phyloP scores from a whole-genome alignment of 92 coral and sea anemone species.

The Isaurus tuberculatus region DNA sequence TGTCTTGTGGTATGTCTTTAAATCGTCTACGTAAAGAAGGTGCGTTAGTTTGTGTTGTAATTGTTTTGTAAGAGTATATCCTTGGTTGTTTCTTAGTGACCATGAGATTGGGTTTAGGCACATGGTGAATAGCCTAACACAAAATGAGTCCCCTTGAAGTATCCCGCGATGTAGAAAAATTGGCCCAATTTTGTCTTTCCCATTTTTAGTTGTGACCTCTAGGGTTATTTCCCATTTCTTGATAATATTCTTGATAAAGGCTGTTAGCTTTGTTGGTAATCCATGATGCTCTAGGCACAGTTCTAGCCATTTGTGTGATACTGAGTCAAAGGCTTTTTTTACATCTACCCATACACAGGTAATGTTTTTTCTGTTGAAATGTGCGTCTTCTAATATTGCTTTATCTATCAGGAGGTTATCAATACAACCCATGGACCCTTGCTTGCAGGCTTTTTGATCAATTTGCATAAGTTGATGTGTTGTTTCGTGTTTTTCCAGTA shows the following conservation, averaged over 20 bases:
- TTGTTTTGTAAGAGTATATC: no score
- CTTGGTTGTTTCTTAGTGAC: no score
- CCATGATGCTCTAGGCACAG: conserved; percentile 22
- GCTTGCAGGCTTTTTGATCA: conserved; percentile 40
- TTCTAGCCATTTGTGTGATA: conserved; percentile 20
- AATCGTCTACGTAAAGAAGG: no score
- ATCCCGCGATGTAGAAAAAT: no score
- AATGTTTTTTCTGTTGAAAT: background rate
- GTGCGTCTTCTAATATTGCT: background rate
- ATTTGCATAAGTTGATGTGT: conserved; percentile 43
- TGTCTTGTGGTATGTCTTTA: no score
- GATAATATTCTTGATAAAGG: conserved; percentile 42
- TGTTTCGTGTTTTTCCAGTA: conserved; percentile 41
- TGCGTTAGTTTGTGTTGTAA: no score
- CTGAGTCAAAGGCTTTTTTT: conserved; percentile 37
- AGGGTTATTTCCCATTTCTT: conserved; percentile 33
- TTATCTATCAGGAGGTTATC: conserved; percentile 47
- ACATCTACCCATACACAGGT: conserved; percentile 33
- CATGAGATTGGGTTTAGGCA: no score
- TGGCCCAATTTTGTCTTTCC: no score
- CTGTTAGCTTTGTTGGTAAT: conserved; percentile 31
- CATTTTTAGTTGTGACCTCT: no score
- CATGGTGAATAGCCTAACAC: no score
- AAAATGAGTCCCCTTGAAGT: no score
- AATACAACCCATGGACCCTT: conserved; percentile 34